phyloP scores from a whole-genome alignment of 2,113 vertebrate species.

The Nyctereutes procyonoides region DNA sequence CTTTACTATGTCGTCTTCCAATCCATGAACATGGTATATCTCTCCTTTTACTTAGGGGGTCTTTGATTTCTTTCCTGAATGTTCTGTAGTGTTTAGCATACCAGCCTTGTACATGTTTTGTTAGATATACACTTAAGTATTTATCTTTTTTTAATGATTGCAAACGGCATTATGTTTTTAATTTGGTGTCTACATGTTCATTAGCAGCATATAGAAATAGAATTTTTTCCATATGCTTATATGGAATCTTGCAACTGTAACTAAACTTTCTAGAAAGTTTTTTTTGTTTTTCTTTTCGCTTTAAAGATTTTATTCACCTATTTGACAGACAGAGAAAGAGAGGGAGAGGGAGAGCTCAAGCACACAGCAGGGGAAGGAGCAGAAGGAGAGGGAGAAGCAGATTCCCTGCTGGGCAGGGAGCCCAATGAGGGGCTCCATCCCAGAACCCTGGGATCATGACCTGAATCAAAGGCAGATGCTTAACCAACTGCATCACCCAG shows the following conservation, averaged over 20 bases:
- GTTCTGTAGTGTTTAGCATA: not conserved
- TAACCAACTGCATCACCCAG: not conserved
- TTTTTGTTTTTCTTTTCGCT: not conserved
- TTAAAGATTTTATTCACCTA: not conserved
- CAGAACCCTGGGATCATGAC: not conserved
- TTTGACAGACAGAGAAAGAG: not conserved
- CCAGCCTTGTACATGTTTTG: not conserved
- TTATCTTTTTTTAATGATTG: not conserved
- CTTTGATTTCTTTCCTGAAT: not conserved
- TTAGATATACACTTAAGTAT: not conserved
- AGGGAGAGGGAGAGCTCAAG: not conserved
- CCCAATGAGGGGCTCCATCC: not conserved
- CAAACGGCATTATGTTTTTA: not conserved
- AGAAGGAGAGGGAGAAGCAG: not conserved
- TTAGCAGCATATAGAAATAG: not conserved
- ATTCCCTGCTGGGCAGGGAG: not conserved
- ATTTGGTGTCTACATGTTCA: not conserved
- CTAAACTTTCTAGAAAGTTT: conserved; percentile 13
- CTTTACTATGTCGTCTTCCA: not conserved
- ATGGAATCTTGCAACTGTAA: not conserved
- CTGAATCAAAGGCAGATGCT: not conserved
- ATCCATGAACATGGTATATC: not conserved
- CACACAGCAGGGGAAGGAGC: not conserved
- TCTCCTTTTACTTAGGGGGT: not conserved
- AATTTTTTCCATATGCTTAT: not conserved